Evolutionary conservation across 2,113 vertebrate species (phyloP).

Genomic region (Epinephelus lanceolatus): DNA sequence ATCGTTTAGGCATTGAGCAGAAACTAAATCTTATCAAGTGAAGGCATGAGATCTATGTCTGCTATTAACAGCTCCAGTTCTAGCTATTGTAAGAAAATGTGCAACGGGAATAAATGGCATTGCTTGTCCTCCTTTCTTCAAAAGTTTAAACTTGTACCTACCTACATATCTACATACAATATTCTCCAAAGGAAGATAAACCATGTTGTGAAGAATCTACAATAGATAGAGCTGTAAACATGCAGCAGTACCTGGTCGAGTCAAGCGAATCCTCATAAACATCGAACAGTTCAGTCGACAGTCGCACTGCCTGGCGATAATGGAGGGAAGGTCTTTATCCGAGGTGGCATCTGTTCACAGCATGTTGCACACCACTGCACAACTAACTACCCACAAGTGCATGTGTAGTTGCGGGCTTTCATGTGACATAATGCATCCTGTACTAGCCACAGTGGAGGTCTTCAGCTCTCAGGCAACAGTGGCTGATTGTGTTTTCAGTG

Average conservation of each 20-base stretch:
- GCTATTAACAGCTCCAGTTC: not conserved
- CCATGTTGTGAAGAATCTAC: not conserved
- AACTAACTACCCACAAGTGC: constrained; percentile 25
- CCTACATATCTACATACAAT: not conserved
- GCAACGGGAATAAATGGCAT: not conserved
- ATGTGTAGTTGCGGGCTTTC: constrained; percentile 17
- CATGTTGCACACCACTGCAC: constrained; percentile 64
- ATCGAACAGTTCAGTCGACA: constrained; percentile 1
- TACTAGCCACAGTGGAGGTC: not conserved
- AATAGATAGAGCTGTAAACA: not conserved
- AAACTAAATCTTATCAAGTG: constrained; percentile 50
- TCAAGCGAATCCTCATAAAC: constrained; percentile 45
- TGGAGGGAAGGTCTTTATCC: constrained; percentile 60
- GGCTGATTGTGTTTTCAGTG: not conserved
- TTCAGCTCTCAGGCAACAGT: not conserved
- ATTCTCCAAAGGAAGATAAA: not conserved
- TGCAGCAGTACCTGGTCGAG: not conserved
- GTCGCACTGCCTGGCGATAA: constrained; percentile 32
- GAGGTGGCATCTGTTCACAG: constrained; percentile 64
- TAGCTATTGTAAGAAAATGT: not conserved
- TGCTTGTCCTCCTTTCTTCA: not conserved
- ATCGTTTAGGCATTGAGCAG: constrained; percentile 36
- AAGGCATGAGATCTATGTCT: not conserved
- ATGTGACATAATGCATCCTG: constrained; percentile 29
- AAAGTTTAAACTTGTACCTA: not conserved